Evolutionary conservation across 2,888 invertebrate species (phyloP).

Genomic region (Pandemis heparana): DNA sequence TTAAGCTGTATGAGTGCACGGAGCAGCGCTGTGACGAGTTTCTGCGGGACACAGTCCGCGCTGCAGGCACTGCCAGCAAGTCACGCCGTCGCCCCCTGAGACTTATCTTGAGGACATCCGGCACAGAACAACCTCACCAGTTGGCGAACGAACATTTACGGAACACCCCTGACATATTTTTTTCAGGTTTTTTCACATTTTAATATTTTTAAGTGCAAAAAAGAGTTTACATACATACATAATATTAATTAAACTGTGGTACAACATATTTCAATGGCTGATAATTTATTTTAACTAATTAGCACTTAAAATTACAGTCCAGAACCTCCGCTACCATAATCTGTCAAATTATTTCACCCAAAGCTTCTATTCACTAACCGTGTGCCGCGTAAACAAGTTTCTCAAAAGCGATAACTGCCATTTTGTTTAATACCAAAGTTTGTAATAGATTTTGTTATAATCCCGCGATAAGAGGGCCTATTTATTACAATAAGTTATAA

Average conservation of each 20-base stretch:
- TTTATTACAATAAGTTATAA: slow-evolving; percentile 34
- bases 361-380: not conserved
- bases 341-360: not conserved
- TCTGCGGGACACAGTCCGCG: too few relatives aligned
- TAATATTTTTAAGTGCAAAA: too few relatives aligned
- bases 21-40: too few relatives aligned
- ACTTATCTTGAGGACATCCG: too few relatives aligned
- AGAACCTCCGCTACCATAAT: not conserved
- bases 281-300: not conserved
- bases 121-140: too few relatives aligned
- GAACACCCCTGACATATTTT: too few relatives aligned
- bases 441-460: slow-evolving; percentile 32
- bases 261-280: not conserved
- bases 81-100: too few relatives aligned
- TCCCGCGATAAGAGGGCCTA: slow-evolving; percentile 25
- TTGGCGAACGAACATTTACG: too few relatives aligned
- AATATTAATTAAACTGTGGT: not conserved
- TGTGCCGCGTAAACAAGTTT: slow-evolving; percentile 12
- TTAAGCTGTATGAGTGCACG: too few relatives aligned
- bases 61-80: too few relatives aligned
- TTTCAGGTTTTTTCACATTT: too few relatives aligned
- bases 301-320: not conserved
- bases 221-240: too few relatives aligned
- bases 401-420: slow-evolving; percentile 1
- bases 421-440: slow-evolving; percentile 32